Evolutionary conservation across 2,797 vertebrate genomes (phyloP).

Genomic region (Vireo griseus): DNA sequence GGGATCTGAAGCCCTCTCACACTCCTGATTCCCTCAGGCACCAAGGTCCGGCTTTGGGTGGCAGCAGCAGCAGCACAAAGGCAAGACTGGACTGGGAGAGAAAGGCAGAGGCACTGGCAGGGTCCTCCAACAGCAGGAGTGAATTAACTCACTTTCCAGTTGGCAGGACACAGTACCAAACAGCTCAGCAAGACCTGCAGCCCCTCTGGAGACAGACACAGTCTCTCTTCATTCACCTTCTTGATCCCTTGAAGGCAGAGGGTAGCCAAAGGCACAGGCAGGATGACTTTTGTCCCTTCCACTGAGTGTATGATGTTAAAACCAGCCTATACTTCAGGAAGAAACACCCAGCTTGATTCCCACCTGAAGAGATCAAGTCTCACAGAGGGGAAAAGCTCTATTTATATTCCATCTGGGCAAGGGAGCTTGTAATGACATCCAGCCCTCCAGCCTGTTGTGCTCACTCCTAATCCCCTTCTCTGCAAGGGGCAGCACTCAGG

Average conservation of each 20-base stretch:
- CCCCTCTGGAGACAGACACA: not conserved
- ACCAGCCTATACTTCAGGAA: not conserved
- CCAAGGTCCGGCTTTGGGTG: not conserved
- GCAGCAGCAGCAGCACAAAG: not conserved
- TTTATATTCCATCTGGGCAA: not conserved
- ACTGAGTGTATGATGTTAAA: not conserved
- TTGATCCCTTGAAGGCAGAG: not conserved
- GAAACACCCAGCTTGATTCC: not conserved
- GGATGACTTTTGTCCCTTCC: not conserved
- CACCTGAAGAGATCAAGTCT: not conserved
- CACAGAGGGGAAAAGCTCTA: not conserved
- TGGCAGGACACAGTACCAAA: not conserved
- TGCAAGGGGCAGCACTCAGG: not conserved
- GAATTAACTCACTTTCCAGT: not conserved
- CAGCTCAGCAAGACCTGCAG: not conserved
- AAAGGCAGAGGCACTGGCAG: not conserved
- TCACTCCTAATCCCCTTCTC: constrained; percentile 16
- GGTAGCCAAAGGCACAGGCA: not conserved
- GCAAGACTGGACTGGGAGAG: not conserved
- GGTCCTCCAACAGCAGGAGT: not conserved
- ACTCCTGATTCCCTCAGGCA: not conserved
- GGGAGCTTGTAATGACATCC: not conserved
- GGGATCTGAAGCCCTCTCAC: fast-evolving
- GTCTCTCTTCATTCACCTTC: not conserved
- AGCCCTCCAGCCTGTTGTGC: not conserved